Evolutionary conservation across 2,797 vertebrate genomes (phyloP), one percentile per base, ranked within the genome.

Genomic region (Staurois parvus): DNA sequence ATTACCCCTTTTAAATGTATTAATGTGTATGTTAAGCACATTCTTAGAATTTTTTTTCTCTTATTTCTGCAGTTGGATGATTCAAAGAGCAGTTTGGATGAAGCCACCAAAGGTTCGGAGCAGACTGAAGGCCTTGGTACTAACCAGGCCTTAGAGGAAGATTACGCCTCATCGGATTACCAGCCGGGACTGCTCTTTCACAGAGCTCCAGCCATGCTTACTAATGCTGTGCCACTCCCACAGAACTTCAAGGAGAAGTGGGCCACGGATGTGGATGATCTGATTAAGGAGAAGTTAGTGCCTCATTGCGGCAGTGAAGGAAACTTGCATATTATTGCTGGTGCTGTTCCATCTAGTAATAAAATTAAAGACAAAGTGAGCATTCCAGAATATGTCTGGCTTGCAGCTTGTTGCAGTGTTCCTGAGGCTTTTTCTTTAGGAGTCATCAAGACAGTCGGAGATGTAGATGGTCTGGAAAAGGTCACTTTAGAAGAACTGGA

Each of bases 31-130:
- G 3, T 52, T 11, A n/a, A 32, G 24, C 69, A 62, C 29, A 19
- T 79, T 28, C 76, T 84, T 12, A 84, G 19, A 26, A 0, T 86
- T 64, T 87, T 5, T 87, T 64, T 87, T 5, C 76, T 70, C 90
- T 76, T 87, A 0, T 93, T n/a, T 73, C 26, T 94, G 89, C 93
- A 95, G 95, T 68, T 95, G 6, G 95, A 95, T 5, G 94, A 95
- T 72, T 91, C 92, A 4, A 70, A 76, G 84, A 94, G 91, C 69
- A 89, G 12, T 78, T 83, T 91, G 21, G 88, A 59, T 6, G 94
- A 94, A 88, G 92, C 87, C 79, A 89, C 79, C 21, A 84, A 24
- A 0, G 94, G 93, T 87, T 89, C 85, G 0, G 79, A 91, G 2
- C 83, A 88, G 0, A 90, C 94, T 90, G 82, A 88, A 24, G 90